phyloP scores from a whole-genome alignment of 2,113 vertebrate species.

The Connochaetes taurinus region DNA sequence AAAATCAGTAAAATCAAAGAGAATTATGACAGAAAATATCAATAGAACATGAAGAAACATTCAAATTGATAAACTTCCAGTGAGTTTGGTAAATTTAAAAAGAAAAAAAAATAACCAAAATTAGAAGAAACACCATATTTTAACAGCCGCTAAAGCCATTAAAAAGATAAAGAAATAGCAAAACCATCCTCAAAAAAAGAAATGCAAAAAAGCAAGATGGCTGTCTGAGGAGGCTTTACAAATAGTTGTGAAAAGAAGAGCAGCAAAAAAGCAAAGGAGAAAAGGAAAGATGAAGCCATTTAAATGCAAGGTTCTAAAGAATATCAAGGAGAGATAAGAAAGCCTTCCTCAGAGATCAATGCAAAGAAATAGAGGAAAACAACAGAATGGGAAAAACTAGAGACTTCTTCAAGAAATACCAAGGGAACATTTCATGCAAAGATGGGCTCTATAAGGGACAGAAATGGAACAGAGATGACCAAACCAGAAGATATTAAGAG shows the following conservation, averaged over 20 bases:
- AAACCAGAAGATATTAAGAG: too few species aligned
- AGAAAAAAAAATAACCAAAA: neutral
- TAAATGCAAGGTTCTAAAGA: neutral
- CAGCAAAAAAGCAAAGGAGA: neutral
- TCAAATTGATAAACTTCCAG: neutral
- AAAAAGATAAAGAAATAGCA: neutral
- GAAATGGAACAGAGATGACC: too few species aligned
- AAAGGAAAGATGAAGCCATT: neutral
- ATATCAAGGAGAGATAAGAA: neutral
- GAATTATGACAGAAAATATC: neutral
- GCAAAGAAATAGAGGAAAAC: neutral
- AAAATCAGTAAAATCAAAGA: neutral
- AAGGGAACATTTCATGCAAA: neutral
- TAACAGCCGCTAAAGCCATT: fast-evolving
- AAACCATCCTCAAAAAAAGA: neutral
- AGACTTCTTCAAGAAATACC: neutral
- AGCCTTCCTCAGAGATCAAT: neutral
- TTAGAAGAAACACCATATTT: neutral
- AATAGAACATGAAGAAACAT: neutral
- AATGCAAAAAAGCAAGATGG: neutral
- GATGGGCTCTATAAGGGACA: neutral
- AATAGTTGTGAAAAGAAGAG: neutral
- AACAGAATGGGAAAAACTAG: neutral
- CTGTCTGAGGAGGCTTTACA: neutral
- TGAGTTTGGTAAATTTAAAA: neutral